These are phyloP conservation scores for Lycia hirtaria DNA, from an alignment of 2,888 invertebrate species.

Conservation along the genomic window DNA sequence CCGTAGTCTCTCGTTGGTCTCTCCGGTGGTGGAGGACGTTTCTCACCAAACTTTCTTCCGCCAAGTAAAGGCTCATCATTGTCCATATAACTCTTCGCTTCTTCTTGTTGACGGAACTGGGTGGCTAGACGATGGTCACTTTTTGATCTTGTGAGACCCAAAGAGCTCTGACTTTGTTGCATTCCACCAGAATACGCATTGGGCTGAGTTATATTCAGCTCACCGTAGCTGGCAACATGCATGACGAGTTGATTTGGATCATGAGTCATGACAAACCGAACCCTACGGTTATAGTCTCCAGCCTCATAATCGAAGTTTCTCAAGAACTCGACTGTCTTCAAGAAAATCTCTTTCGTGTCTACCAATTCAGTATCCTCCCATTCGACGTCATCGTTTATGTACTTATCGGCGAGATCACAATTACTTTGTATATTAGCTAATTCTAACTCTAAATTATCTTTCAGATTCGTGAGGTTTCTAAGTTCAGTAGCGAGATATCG, in stretches of 20 bases:
- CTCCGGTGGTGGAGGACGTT: slow-evolving; percentile 82
- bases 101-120: slow-evolving; percentile 95
- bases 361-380: slow-evolving; percentile 97
- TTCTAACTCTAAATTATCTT: slow-evolving; percentile 97
- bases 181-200: slow-evolving; percentile 86
- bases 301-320: slow-evolving; percentile 97
- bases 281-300: slow-evolving; percentile 93
- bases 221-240: slow-evolving; percentile 95
- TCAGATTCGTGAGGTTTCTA: slow-evolving; percentile 93
- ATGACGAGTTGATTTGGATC: slow-evolving; percentile 96
- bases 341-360: slow-evolving; percentile 97
- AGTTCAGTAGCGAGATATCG: slow-evolving; percentile 95
- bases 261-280: slow-evolving; percentile 94
- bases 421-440: slow-evolving; percentile 98
- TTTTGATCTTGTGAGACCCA: slow-evolving; percentile 95
- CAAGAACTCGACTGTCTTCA: slow-evolving; percentile 97
- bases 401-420: slow-evolving; percentile 97
- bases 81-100: slow-evolving; percentile 87
- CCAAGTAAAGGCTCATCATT: slow-evolving; percentile 89
- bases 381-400: slow-evolving; percentile 95
- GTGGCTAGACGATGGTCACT: slow-evolving; percentile 96
- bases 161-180: slow-evolving; percentile 81
- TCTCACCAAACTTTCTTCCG: slow-evolving; percentile 92
- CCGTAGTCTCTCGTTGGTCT: slow-evolving; percentile 86
- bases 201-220: slow-evolving; percentile 91